These are phyloP conservation scores for Trachemys scripta DNA, from an alignment of 2,113 vertebrate species.

Conservation along the genomic window DNA sequence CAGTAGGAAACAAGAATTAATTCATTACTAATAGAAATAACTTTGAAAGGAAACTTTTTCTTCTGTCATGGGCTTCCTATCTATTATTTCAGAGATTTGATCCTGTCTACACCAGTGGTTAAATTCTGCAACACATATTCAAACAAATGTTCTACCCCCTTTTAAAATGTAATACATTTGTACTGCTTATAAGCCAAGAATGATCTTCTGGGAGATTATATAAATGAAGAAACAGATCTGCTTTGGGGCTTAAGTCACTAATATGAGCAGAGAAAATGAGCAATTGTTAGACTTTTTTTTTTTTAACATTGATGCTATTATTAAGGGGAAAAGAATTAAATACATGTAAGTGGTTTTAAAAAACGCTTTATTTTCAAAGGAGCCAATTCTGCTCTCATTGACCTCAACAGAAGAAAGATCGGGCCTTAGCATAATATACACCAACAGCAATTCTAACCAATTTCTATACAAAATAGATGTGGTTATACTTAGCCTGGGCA, in stretches of 20 bases:
- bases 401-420: neutral
- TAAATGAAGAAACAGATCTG: slow-evolving; percentile 42
- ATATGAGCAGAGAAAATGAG: slow-evolving; percentile 46
- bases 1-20: neutral
- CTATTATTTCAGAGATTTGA: neutral
- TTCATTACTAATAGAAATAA: neutral
- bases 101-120: neutral
- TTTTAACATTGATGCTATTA: slow-evolving; percentile 3
- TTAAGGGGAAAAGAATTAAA: slow-evolving; percentile 38
- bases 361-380: neutral
- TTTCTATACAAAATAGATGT: slow-evolving; percentile 38
- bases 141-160: neutral
- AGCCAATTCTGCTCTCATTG: neutral
- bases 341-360: neutral
- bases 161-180: slow-evolving; percentile 36
- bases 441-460: slow-evolving; percentile 11
- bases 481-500: neutral
- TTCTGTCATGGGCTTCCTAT: neutral
- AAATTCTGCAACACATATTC: neutral
- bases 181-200: slow-evolving; percentile 9
- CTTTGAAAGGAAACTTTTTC: neutral
- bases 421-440: neutral
- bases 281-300: neutral
- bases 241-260: slow-evolving; percentile 6
- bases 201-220: slow-evolving; percentile 17